A percentile compares a stretch with the other conserved stretches of the same genome.
Evolutionary conservation across 2,888 invertebrate genomes (phyloP).

Genomic region (Limnephilus lunatus): DNA sequence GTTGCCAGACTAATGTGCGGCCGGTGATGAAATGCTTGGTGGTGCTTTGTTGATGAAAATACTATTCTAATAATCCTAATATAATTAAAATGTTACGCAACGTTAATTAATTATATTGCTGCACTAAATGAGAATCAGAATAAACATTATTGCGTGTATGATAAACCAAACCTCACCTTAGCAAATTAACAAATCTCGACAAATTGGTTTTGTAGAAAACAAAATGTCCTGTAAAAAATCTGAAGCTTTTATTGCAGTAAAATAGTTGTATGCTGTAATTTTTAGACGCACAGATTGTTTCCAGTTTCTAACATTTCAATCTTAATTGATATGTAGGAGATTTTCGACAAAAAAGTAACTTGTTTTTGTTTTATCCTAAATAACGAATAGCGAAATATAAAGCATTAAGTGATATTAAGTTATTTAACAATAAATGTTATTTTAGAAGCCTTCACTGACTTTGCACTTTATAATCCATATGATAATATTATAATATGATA

Average conservation of each 20-base stretch:
- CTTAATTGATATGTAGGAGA: not conserved
- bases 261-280: not conserved
- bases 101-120: not conserved
- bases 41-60: not conserved
- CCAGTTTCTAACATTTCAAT: not conserved
- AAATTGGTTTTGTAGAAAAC: not conserved
- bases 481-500: not conserved
- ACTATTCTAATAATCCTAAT: not conserved
- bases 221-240: not conserved
- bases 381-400: not conserved
- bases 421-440: too few relatives aligned
- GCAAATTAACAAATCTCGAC: not conserved
- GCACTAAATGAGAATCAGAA: not conserved
- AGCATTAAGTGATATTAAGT: too few relatives aligned
- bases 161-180: not conserved
- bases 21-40: slow-evolving; percentile 13
- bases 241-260: not conserved
- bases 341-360: not conserved
- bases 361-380: not conserved
- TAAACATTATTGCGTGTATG: not conserved
- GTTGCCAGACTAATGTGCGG: slow-evolving; percentile 41
- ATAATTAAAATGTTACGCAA: not conserved
- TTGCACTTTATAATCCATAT: not conserved
- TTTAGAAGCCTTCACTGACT: not conserved
- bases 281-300: not conserved